Evolutionary conservation across 2,113 vertebrate species (phyloP), one percentile per base, ranked within the genome.

Genomic region (Megaceryle torquata): DNA sequence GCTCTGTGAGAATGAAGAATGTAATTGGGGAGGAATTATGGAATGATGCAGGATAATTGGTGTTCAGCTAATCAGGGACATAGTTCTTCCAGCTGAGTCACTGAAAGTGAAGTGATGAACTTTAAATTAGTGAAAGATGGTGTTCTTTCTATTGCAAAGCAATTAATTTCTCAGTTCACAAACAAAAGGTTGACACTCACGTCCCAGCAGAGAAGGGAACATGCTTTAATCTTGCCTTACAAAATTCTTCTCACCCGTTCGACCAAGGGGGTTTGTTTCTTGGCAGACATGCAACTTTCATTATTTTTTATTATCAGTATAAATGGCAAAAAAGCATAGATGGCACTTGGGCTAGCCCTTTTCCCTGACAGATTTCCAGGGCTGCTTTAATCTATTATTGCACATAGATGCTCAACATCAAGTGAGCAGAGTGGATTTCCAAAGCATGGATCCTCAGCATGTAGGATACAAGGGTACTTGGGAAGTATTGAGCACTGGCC

Each of bases 81-180:
- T 7, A 64, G 35, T 14, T 94, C 43, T 86, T 68, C 43, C 60
- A 95, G 51, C 68, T 67, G 37, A 95, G 56, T 35, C 43, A 57
- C 76, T 64, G 68, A 59, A 88, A 95, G n/a, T 44, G 44, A 91
- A 81, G 56, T 60, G 64, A 83, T 41, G 39, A 41, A 41, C 39
- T 41, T 41, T 41, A 41, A 41, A 41, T 13, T 41, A 41, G 39
- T 41, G 39, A 41, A 41, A 41, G 39, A 41, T 41, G 10, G 39
- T 41, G 39, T 41, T 41, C 39, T 41, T 86, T 94, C 60, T 44
- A 78, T 81, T 86, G 79, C 78, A 65, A 43, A 75, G 43, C 76
- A 88, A 96, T 96, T 96, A 90, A 90, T 91, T 93, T 89, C 37
- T 91, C 88, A 88, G 68, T 88, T 95, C 68, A 81, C 71, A 91